These are phyloP conservation scores for Notechis scutatus DNA, from an alignment of 2,113 vertebrate genomes.

Conservation along the genomic window DNA sequence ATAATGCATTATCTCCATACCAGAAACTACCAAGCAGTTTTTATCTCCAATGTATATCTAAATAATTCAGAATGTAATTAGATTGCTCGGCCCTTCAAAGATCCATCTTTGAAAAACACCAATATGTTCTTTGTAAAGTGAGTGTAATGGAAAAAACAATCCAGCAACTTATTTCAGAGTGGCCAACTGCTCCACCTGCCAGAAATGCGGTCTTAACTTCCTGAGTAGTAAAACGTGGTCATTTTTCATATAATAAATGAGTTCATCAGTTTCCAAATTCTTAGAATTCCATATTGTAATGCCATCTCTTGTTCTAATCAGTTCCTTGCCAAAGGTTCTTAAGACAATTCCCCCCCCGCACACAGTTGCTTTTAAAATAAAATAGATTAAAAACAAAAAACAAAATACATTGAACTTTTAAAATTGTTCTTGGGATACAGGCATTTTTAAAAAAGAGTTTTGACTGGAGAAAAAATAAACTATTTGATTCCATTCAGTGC, in stretches of 20 bases:
- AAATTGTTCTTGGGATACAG: neutral
- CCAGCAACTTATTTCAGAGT: neutral
- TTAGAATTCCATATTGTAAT: neutral
- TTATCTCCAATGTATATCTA: slow-evolving; percentile 68
- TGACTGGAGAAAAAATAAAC: neutral
- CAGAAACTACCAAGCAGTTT: slow-evolving; percentile 67
- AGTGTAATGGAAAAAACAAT: neutral
- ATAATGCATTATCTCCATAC: slow-evolving; percentile 68
- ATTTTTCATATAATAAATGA: neutral
- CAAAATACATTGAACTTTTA: neutral
- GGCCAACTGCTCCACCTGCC: neutral
- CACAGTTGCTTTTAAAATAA: neutral
- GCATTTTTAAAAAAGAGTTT: neutral
- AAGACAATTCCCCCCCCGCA: neutral
- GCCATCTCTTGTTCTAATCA: neutral
- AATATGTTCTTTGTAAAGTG: neutral
- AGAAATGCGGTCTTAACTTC: neutral
- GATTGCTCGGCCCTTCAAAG: slow-evolving; percentile 54
- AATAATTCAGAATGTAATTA: slow-evolving; percentile 75
- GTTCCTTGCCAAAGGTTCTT: neutral
- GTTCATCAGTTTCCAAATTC: neutral
- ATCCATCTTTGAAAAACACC: slow-evolving; percentile 35
- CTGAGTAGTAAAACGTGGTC: neutral
- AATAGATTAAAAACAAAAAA: neutral
- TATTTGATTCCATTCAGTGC: neutral